Base-by-base conservation (phyloP, 2,113 vertebrate genomes). In the Eulemur rufifrons region DNA sequence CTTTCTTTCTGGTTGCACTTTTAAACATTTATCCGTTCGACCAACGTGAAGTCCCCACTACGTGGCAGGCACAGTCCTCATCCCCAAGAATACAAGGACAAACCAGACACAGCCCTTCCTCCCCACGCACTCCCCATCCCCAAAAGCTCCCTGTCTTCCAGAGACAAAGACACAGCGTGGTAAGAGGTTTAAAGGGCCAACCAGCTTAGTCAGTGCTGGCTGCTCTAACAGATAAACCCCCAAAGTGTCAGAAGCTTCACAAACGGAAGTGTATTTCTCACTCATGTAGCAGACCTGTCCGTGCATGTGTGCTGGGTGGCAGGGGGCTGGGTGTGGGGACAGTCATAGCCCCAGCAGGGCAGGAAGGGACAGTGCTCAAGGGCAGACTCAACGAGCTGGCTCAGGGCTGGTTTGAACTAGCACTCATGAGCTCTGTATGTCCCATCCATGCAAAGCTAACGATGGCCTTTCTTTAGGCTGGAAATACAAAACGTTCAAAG, bases 241-340 rank as follows among this genome's bases (percentile, higher is more conserved):
- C 45, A 2, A 18, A 0, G 47, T 9, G 45, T 52, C 86, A 29
- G 37, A 1, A 15, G 27, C 77, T 84, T 69, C 39, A 8, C 42
- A 32, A 6, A 1, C 0, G 7, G 52, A 34, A 27, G 12, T 42
- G 34, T 37, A 54, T 17, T 91, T 77, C 11, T 29, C 0, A 0
- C 11, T 21, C 47, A 2, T 13, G 52, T 47, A 25, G 59, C 0
- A 3, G 27, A 45, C 39, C 66, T 5, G 5, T 1, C 66, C 5
- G 7, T 1, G 34, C 11, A 12, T 0, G 6, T 5, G 32, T 47
- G 39, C 77, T 54, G 14, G 32, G 5, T 52, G 64, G n/a, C 50
- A 76, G 59, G 52, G 68, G 42, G 42, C 76, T 34, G 23, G 34
- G 17, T 56, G 47, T 12, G 50, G 56, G 17, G 29, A 59, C 29